phyloP scores from a whole-genome alignment of 1,140 invertebrate species.

The Lepidurus couesii region DNA sequence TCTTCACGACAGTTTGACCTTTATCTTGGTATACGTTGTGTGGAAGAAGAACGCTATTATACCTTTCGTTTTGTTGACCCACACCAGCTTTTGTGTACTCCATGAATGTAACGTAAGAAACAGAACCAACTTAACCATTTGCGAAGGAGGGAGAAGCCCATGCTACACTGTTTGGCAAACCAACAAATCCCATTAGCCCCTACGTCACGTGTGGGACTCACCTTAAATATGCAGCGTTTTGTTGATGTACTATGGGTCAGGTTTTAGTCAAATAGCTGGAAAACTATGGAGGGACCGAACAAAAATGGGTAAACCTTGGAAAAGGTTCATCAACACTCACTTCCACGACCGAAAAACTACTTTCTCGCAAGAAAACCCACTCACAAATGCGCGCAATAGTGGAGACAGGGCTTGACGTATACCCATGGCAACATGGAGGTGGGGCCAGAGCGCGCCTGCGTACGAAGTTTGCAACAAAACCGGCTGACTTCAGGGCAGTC shows the following conservation, averaged over 20 bases:
- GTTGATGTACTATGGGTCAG: too few species aligned
- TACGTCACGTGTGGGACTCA: neutral
- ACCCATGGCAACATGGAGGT: neutral
- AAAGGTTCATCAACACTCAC: neutral
- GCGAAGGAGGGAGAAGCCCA: neutral
- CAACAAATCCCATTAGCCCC: neutral
- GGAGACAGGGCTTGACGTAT: neutral
- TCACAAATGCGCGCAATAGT: neutral
- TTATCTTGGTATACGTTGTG: neutral
- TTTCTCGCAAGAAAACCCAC: neutral
- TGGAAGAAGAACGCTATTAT: neutral
- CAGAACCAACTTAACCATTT: neutral
- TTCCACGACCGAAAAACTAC: neutral
- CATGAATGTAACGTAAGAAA: slow-evolving; percentile 5
- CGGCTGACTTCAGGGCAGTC: neutral
- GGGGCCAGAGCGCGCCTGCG: neutral
- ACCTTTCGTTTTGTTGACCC: slow-evolving; percentile 17
- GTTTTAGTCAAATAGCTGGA: neutral
- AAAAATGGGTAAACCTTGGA: neutral
- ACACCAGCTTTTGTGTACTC: neutral
- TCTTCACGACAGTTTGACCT: neutral
- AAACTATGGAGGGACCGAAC: neutral
- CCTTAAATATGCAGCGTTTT: neutral
- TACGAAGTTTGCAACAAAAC: neutral
- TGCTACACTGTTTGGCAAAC: neutral